Percentiles rank a stretch among this genome's conserved stretches.
phyloP scores from a whole-genome alignment of 2,113 vertebrate genomes.

The Cyanoderma ruficeps region DNA sequence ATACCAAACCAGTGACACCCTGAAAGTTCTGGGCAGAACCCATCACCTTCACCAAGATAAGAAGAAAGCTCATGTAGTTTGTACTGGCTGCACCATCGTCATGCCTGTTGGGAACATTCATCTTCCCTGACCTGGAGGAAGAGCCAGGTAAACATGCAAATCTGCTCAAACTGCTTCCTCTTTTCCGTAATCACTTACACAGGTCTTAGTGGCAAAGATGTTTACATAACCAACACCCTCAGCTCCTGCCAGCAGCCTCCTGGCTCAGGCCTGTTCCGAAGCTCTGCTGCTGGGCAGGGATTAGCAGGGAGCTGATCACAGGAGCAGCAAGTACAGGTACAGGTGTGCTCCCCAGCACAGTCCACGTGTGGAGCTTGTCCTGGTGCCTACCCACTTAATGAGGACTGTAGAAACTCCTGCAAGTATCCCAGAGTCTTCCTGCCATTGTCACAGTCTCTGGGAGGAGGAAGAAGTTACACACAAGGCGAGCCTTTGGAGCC shows the following conservation, averaged over 20 bases:
- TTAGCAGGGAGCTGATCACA: background rate
- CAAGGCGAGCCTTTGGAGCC: background rate
- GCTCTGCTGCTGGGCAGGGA: background rate
- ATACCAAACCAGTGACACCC: background rate
- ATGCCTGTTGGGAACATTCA: background rate
- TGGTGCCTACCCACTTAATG: background rate
- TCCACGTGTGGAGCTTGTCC: background rate
- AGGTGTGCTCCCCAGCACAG: background rate
- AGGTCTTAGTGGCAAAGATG: constrained; percentile 7
- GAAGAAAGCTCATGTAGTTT: background rate
- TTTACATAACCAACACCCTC: constrained; percentile 3
- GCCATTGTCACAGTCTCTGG: background rate
- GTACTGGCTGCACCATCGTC: background rate
- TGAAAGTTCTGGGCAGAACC: background rate
- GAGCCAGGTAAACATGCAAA: background rate
- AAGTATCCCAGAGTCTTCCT: background rate
- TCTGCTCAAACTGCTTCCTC: background rate
- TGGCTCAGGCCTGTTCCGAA: background rate
- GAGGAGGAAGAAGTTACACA: background rate
- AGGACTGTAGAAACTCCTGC: background rate
- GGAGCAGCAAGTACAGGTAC: background rate
- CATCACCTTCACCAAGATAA: background rate
- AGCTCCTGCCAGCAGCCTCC: background rate
- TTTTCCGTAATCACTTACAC: background rate
- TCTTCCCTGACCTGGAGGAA: background rate